Evolutionary conservation across 2,113 vertebrate species (phyloP).

Genomic region (Gopherus flavomarginatus): DNA sequence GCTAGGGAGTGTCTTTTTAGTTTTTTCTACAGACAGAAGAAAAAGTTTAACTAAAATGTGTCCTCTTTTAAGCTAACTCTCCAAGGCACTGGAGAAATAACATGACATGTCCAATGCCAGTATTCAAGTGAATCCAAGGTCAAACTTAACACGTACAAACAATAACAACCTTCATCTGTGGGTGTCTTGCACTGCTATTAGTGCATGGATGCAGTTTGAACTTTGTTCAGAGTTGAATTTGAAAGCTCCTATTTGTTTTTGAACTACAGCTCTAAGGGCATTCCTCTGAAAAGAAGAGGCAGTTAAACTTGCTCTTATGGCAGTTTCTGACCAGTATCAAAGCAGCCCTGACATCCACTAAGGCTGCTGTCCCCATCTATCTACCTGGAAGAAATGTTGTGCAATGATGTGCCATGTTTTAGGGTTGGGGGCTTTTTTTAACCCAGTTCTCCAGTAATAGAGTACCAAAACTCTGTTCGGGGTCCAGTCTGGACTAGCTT

Average conservation of each 20-base stretch:
- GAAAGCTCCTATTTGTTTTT: neutral
- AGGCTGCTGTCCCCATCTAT: neutral
- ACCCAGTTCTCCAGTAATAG: neutral
- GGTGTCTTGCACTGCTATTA: neutral
- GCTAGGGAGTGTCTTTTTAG: neutral
- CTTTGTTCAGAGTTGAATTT: neutral
- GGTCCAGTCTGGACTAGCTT: neutral
- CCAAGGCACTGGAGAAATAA: neutral
- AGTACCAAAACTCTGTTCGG: neutral
- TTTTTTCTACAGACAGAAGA: too few relatives aligned
- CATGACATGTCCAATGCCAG: neutral
- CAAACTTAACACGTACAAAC: neutral
- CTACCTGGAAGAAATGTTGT: neutral
- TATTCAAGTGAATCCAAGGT: neutral
- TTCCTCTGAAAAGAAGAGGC: neutral
- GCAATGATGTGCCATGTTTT: neutral
- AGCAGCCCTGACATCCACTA: neutral
- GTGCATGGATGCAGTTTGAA: fast-evolving
- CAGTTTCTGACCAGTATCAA: neutral
- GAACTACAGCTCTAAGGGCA: neutral
- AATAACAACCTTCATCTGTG: neutral
- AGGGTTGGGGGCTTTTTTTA: neutral
- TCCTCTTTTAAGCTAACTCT: neutral
- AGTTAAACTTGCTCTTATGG: neutral
- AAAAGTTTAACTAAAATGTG: neutral